Evolutionary conservation across 2,113 vertebrate species (phyloP).

Genomic region (Sitta europaea): DNA sequence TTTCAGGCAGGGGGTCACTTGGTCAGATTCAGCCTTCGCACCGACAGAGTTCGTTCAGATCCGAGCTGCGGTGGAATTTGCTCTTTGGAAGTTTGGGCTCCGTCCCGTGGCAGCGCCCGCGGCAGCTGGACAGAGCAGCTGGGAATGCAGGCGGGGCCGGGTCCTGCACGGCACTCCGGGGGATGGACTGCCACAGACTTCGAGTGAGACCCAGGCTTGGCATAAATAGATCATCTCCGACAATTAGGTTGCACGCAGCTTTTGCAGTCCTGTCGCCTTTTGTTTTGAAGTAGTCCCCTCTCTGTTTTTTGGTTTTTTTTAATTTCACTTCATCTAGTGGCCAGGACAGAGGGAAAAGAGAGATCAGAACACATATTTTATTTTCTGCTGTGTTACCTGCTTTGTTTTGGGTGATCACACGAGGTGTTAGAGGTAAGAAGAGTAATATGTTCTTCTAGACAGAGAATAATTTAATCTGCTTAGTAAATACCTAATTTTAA

Average conservation of each 20-base stretch:
- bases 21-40: rapidly evolving
- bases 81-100: not conserved
- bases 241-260: not conserved
- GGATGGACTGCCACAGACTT: not conserved
- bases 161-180: not conserved
- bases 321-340: not conserved
- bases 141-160: slow-evolving; percentile 33
- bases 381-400: not conserved
- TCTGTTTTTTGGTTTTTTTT: not conserved
- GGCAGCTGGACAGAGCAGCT: slow-evolving; percentile 27
- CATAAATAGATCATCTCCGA: not conserved
- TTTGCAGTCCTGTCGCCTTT: not conserved
- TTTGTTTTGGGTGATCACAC: not conserved
- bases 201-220: not conserved
- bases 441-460: not conserved
- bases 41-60: not conserved
- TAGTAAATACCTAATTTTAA: not conserved
- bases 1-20: not conserved
- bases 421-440: not conserved
- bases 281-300: not conserved
- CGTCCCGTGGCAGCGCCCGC: not conserved
- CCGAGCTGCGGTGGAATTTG: not conserved
- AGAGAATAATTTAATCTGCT: not conserved
- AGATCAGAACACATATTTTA: not conserved
- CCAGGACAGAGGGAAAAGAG: not conserved